phyloP scores from a whole-genome alignment of 2,113 vertebrate species.

The Dasyornis broadbenti region DNA sequence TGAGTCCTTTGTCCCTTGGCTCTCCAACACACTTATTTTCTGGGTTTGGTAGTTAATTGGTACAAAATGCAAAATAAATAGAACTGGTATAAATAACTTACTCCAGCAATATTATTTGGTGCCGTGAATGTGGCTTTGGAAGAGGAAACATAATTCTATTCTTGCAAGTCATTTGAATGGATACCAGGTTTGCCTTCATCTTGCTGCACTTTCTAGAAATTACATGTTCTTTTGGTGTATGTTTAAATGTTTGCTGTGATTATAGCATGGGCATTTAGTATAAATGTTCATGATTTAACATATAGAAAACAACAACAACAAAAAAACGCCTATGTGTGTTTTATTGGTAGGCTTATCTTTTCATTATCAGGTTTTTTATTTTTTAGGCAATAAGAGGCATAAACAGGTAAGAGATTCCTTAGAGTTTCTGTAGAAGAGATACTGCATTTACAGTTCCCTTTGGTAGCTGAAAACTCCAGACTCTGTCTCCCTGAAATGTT shows the following conservation, averaged over 20 bases:
- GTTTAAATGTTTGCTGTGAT: neutral
- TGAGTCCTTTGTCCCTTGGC: neutral
- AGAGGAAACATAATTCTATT: neutral
- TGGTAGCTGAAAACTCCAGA: neutral
- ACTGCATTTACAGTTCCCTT: neutral
- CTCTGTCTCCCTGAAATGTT: neutral
- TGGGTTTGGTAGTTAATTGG: neutral
- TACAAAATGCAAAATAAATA: neutral
- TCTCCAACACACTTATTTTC: neutral
- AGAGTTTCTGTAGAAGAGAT: neutral
- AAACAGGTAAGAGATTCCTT: neutral
- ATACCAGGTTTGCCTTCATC: neutral
- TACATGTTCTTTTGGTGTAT: neutral
- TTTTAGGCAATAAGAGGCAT: neutral
- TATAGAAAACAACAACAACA: neutral
- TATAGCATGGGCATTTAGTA: neutral
- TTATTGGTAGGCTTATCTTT: neutral
- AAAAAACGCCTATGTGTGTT: fast-evolving
- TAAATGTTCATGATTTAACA: neutral
- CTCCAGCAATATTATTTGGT: neutral
- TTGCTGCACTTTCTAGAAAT: neutral
- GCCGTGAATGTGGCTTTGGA: neutral
- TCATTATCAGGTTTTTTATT: neutral
- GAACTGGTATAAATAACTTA: neutral
- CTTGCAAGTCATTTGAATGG: neutral